phyloP scores from a whole-genome alignment of 2,888 invertebrate species.

The Hypselothyrea guttata region DNA sequence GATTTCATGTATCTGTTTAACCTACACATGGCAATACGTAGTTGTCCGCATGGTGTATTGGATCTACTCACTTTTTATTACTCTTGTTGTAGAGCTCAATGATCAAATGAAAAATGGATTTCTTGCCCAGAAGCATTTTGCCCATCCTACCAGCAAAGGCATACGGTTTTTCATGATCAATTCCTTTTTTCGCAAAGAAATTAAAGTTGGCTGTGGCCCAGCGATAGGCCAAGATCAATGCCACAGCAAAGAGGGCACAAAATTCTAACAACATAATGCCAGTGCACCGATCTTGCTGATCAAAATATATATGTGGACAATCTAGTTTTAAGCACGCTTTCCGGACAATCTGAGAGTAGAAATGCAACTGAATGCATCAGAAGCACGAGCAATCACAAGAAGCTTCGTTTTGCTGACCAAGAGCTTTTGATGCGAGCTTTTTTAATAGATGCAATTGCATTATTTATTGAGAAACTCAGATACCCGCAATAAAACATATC shows the following conservation, averaged over 20 bases:
- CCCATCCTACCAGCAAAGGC: constrained; percentile 36
- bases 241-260: constrained; percentile 24
- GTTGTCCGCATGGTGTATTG: not conserved
- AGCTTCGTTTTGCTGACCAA: not conserved
- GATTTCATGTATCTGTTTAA: no score
- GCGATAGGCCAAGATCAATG: constrained; percentile 59
- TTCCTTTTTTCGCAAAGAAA: constrained; percentile 63
- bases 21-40: not conserved
- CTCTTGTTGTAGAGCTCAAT: not conserved
- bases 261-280: constrained; percentile 30
- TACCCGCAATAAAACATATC: no score
- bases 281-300: not conserved
- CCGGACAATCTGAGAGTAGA: constrained; percentile 1
- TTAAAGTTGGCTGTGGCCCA: constrained; percentile 62
- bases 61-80: not conserved
- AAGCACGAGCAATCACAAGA: not conserved
- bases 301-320: no score
- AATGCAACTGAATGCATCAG: not conserved
- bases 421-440: constrained; percentile 9
- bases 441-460: constrained; percentile 1
- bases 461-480: no score
- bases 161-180: constrained; percentile 43
- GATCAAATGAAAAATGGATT: constrained; percentile 11
- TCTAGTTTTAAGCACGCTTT: not conserved
- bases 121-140: constrained; percentile 24